Percentiles rank a stretch among this genome's conserved stretches.
Conservation (phyloP, 2,113 vertebrate genomes). For the Cairina moschata region DNA sequence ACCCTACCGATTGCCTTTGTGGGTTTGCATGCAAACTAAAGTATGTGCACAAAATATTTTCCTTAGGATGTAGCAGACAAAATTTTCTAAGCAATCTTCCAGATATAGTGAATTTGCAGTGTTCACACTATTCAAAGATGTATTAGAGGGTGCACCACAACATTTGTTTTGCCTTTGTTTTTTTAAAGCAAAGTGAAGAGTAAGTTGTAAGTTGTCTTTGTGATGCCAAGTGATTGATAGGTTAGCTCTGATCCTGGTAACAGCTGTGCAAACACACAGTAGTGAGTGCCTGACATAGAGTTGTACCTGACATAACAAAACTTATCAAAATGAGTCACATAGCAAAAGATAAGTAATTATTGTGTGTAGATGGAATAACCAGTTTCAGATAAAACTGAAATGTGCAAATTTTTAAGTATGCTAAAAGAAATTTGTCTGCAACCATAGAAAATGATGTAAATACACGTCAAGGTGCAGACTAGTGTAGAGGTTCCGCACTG, state of each 20-base stretch:
- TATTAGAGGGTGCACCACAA: not conserved
- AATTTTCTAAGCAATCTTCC: not conserved
- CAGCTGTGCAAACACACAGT: not conserved
- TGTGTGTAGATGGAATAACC: not conserved
- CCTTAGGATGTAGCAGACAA: not conserved
- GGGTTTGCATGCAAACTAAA: not conserved
- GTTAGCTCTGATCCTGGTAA: not conserved
- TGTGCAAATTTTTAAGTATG: not conserved
- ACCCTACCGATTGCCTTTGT: not conserved
- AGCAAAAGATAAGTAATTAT: not conserved
- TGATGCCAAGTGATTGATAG: not conserved
- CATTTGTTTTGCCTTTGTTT: not conserved
- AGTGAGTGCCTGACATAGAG: not conserved
- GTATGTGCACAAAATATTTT: not conserved
- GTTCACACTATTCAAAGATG: not conserved
- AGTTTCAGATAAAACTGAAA: not conserved
- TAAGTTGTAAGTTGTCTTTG: not conserved
- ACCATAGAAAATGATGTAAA: not conserved
- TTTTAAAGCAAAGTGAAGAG: not conserved
- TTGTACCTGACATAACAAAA: not conserved
- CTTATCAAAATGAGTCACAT: not conserved
- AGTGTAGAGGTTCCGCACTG: not conserved
- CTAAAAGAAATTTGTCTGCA: not conserved
- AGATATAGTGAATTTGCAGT: not conserved
- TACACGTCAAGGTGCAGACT: fast-evolving